phyloP scores from a whole-genome alignment of 1,140 invertebrate genomes.

The Eubasilissa regina region DNA sequence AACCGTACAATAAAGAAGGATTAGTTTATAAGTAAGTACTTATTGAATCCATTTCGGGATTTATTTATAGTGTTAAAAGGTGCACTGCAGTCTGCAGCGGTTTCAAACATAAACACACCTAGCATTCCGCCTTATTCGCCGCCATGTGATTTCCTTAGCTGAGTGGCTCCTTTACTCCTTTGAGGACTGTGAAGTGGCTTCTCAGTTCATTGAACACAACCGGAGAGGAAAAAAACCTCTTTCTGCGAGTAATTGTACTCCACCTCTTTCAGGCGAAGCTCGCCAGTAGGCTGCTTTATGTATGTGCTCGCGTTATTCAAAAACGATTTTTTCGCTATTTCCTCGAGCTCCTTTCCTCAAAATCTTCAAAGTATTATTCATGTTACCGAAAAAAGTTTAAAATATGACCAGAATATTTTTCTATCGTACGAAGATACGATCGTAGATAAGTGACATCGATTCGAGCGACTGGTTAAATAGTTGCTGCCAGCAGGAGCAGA shows the following conservation, averaged over 20 bases:
- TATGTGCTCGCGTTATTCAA: constrained; percentile 29
- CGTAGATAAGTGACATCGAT: too few species aligned
- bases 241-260: constrained; percentile 10
- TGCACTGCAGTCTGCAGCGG: too few species aligned
- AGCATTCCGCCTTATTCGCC: too few species aligned
- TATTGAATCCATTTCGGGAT: too few species aligned
- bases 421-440: neutral
- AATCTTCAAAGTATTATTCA: constrained; percentile 23
- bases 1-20: too few species aligned
- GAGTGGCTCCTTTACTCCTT: constrained; percentile 7
- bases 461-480: too few species aligned
- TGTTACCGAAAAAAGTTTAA: neutral
- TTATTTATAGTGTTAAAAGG: too few species aligned
- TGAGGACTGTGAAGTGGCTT: constrained; percentile 19
- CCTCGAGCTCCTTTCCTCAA: neutral
- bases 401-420: too few species aligned
- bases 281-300: neutral
- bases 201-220: constrained; percentile 25
- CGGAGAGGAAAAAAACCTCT: constrained; percentile 25
- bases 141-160: constrained; percentile 4
- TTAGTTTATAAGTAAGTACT: too few species aligned
- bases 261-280: neutral
- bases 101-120: too few species aligned
- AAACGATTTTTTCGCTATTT: constrained; percentile 5
- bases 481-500: too few species aligned